Percentiles rank a stretch among this genome's conserved stretches.
Evolutionary conservation across 2,888 invertebrate genomes (phyloP).

Genomic region (Dasypogon diadema): DNA sequence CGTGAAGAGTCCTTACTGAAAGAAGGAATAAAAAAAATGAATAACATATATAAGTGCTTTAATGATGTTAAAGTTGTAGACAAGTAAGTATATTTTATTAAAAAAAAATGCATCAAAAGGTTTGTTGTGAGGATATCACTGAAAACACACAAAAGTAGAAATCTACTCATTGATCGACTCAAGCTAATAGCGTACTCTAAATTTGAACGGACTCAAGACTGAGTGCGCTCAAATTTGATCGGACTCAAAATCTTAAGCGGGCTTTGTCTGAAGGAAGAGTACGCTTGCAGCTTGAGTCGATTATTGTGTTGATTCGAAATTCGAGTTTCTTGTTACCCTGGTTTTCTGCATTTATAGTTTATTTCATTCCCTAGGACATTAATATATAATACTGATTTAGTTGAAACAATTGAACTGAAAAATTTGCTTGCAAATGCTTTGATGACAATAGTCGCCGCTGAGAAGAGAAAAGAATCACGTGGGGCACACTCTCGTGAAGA

Average conservation of each 20-base stretch:
- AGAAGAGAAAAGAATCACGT: slow-evolving; percentile 96
- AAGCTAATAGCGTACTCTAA: no score
- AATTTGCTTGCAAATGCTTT: slow-evolving; percentile 94
- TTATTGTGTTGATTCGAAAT: no score
- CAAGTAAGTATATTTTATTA: slow-evolving; percentile 60
- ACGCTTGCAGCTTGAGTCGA: no score
- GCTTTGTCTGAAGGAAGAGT: no score
- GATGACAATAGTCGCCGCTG: slow-evolving; percentile 92
- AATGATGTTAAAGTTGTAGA: slow-evolving; percentile 84
- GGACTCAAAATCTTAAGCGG: no score
- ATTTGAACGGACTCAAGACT: no score
- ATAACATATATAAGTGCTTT: slow-evolving; percentile 81
- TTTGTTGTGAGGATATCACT: no score
- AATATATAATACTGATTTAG: slow-evolving; percentile 97
- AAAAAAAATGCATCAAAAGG: no score
- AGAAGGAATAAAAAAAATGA: slow-evolving; percentile 83
- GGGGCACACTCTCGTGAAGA: slow-evolving; percentile 99
- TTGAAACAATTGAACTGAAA: slow-evolving; percentile 97
- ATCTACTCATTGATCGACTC: no score
- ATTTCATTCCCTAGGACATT: slow-evolving; percentile 72
- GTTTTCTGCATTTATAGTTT: background rate
- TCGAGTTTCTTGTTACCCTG: no score
- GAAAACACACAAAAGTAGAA: no score
- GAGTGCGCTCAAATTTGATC: no score
- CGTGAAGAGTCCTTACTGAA: slow-evolving; percentile 88